Base-by-base conservation (phyloP, 2,113 vertebrate species). In the Xyrauchen texanus region DNA sequence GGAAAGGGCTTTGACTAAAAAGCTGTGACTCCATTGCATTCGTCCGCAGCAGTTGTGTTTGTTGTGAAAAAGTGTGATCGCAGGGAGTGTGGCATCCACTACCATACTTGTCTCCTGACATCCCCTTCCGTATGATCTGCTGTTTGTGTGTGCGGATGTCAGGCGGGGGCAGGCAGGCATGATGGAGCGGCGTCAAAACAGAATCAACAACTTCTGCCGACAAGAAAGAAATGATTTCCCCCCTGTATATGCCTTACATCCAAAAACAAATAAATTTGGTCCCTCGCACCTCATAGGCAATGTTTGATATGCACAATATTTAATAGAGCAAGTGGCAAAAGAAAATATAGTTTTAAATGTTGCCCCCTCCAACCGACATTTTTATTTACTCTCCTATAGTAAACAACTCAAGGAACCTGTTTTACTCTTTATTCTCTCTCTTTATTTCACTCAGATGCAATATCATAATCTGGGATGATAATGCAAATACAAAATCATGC, bases 171-270 rank as follows among this genome's bases (percentile, higher is more conserved):
- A 58, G 66, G 81, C 61, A 52, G 57, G 52, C 60, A 5, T 45
- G 76, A 85, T 77, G 74, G 68, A 62, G 11, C 49, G 5, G 15
- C 15, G 47, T 75, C 83, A 68, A 62, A 76, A 68, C 61, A 44
- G 61, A 81, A 82, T 12, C 75, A 81, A 83, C 83, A 82, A 80
- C 79, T 70, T 58, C 80, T 75, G 78, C 65, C 83, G 79, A 76
- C 73, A 81, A 80, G 75, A 80, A 85, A 53, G 83, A 85, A 86
- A 77, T 80, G 80, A 81, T 87, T 88, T 88, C 83, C 2, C 80
- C 5, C 47, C 68, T 72, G 65, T 66, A 83, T 68, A 82, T 75
- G 62, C 55, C 53, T 51, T 62, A 83, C 82, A 76, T 81, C 55
- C 51, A 16, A 69, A 80, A 79, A 69, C 77, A 83, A 66, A 87